A percentile compares a stretch with the other conserved stretches of the same genome.
Conservation (phyloP, 2,888 invertebrate species). For the Rhaphigaster nebulosa region DNA sequence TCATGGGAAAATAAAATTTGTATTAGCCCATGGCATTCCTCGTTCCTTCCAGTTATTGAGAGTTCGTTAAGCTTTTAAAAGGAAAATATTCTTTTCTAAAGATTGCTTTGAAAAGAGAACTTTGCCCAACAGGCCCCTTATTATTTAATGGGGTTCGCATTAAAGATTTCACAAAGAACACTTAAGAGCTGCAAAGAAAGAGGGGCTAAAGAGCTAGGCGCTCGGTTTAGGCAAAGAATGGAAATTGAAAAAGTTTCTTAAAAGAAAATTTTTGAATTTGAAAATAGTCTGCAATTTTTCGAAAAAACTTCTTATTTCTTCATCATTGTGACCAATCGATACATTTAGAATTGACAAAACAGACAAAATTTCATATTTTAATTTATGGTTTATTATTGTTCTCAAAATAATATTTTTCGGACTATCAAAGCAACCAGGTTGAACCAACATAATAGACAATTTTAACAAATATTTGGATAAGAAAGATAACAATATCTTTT, state of each 20-base stretch:
- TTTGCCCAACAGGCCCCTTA: slow-evolving; percentile 53
- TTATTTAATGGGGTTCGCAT: slow-evolving; percentile 56
- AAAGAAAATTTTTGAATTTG: slow-evolving; percentile 46
- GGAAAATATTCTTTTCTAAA: slow-evolving; percentile 53
- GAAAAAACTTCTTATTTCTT: background rate
- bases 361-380: no score
- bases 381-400: background rate
- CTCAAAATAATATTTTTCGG: background rate
- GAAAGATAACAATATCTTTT: no score
- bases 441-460: background rate
- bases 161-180: slow-evolving; percentile 56
- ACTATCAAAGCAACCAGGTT: background rate
- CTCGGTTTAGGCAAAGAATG: slow-evolving; percentile 1
- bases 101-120: slow-evolving; percentile 53
- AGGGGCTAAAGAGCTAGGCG: slow-evolving; percentile 27
- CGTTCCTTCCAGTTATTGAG: slow-evolving; percentile 20
- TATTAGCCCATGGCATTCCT: slow-evolving; percentile 28
- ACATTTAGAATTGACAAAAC: no score
- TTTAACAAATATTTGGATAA: no score
- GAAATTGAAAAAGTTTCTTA: slow-evolving; percentile 44
- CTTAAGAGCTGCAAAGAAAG: slow-evolving; percentile 46
- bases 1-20: slow-evolving; percentile 32
- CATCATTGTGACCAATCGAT: background rate
- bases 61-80: slow-evolving; percentile 56
- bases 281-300: background rate